Base-by-base conservation (phyloP, 2,113 vertebrate species). In the Regulus satrapa region DNA sequence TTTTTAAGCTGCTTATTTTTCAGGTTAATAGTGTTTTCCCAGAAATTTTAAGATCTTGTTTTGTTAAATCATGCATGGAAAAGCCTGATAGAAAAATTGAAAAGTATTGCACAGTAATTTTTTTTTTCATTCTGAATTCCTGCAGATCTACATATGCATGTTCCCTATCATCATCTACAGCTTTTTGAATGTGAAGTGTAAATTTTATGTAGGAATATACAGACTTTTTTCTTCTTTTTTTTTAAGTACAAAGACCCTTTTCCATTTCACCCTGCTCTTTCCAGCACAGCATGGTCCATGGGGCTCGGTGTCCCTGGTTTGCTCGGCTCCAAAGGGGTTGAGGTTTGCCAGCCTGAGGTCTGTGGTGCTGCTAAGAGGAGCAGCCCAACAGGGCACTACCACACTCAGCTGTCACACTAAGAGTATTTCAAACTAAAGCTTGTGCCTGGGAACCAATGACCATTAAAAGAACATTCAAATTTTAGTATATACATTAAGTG, bases 1-100 rank as follows among this genome's bases (percentile, higher is more conserved):
- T 94, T 84, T 88, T 88, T 77, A 95, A 95, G 83, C 96, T 89
- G 61, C 90, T 94, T 95, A 88, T 91, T 95, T 91, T 95, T 91
- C 72, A 77, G 51, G 88, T 95, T 94, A 94, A 80, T 91, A 71
- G 52, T 86, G 75, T 88, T 94, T 93, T 67, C 21, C 32, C 51
- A 91, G 88, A 66, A 67, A 58, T 77, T 96, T 84, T 80, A 88
- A 92, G 79, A 80, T 84, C 83, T 93, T 77, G 8, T 94, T 95
- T 94, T 52, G 55, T 85, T 86, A 91, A 90, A 80, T 76, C 67
- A 83, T 66, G 45, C 75, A 55, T 85, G 62, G 67, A 93, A 88
- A 28, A 88, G 41, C 28, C 34, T 62, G 63, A 55, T 28, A 41
- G 61, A 91, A 96, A 92, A 75, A 49, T 13, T 32, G 31, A 64